Evolutionary conservation across 2,797 vertebrate genomes (phyloP).

Genomic region (Mormyrops boulengeri): DNA sequence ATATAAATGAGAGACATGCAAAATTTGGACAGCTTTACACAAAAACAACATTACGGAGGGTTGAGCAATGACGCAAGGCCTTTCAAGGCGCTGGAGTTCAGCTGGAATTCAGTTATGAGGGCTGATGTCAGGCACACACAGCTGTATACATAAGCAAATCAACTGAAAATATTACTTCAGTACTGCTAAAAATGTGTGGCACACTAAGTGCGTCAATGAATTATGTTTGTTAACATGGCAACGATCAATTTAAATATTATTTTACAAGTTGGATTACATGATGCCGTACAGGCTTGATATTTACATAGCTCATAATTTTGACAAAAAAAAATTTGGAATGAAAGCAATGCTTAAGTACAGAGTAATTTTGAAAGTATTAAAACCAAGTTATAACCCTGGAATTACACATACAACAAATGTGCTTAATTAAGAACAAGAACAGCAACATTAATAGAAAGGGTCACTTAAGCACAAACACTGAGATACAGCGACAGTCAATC

Average conservation of each 20-base stretch:
- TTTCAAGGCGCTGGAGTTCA: background rate
- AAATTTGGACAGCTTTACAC: conserved; percentile 48
- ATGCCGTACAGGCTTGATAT: background rate
- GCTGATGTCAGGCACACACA: background rate
- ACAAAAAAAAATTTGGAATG: background rate
- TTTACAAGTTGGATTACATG: background rate
- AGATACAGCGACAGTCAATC: background rate
- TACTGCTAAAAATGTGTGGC: background rate
- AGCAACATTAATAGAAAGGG: background rate
- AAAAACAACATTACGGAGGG: conserved; percentile 59
- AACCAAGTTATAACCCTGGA: background rate
- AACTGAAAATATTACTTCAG: background rate
- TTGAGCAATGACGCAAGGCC: background rate
- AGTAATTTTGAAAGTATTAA: background rate
- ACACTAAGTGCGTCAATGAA: background rate
- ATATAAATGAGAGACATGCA: background rate
- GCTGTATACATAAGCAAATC: background rate
- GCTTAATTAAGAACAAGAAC: background rate
- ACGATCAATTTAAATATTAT: background rate
- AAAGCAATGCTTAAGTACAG: background rate
- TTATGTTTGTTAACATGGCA: background rate
- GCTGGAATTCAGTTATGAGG: background rate
- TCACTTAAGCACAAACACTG: background rate
- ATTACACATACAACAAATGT: background rate
- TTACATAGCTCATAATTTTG: background rate